phyloP scores from a whole-genome alignment of 2,113 vertebrate genomes.

The Bombycilla garrulus region DNA sequence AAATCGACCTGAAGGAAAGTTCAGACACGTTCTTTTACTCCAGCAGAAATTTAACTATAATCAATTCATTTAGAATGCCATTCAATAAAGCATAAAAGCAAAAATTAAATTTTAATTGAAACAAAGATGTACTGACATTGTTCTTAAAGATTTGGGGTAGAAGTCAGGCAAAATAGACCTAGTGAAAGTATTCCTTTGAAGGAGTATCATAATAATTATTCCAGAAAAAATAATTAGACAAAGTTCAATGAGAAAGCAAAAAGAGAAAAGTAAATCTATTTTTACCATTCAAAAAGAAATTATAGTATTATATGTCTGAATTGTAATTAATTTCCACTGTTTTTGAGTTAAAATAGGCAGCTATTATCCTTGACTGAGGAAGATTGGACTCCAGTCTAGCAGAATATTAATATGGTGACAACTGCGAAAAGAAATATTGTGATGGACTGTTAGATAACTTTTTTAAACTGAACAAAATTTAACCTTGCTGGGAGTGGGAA shows the following conservation, averaged over 20 bases:
- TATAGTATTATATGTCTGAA: not conserved
- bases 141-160: not conserved
- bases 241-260: not conserved
- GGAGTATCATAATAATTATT: not conserved
- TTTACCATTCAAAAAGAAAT: not conserved
- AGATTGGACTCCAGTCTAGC: not conserved
- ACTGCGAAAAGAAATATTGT: not conserved
- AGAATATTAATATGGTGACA: not conserved
- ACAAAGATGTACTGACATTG: fast-evolving
- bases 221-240: not conserved
- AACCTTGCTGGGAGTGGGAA: not conserved
- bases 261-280: not conserved
- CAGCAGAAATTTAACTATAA: not conserved
- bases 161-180: not conserved
- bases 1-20: not conserved
- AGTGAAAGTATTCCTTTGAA: not conserved
- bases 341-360: not conserved
- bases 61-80: not conserved
- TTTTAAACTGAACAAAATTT: not conserved
- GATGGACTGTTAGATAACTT: not conserved
- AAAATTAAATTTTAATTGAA: not conserved
- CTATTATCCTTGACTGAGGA: not conserved
- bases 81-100: not conserved
- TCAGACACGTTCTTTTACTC: not conserved
- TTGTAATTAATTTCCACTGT: not conserved